These are phyloP conservation scores for Holocentrus rufus DNA, from an alignment of 2,797 vertebrate genomes.

Conservation along the genomic window DNA sequence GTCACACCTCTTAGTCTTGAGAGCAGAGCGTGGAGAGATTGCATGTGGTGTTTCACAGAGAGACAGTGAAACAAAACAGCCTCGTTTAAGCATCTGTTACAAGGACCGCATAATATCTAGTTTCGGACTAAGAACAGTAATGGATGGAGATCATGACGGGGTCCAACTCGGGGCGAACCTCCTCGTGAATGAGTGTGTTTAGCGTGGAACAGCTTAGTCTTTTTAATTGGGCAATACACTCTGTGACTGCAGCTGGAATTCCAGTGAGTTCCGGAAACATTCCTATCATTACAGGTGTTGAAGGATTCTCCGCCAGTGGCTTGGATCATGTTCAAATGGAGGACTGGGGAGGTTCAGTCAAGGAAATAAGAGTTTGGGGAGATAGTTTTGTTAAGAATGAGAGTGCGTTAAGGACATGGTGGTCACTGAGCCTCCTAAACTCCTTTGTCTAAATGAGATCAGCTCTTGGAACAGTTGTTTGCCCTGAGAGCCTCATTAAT, in stretches of 20 bases:
- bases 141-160: constrained; percentile 1
- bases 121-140: constrained; percentile 33
- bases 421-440: not conserved
- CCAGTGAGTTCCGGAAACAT: constrained; percentile 48
- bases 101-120: not conserved
- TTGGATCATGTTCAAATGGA: constrained; percentile 57
- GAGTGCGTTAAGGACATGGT: constrained; percentile 19
- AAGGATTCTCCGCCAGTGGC: constrained; percentile 58
- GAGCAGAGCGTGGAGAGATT: constrained; percentile 20
- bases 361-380: constrained; percentile 38
- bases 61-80: constrained; percentile 45
- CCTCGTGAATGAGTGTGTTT: constrained; percentile 20
- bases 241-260: constrained; percentile 59
- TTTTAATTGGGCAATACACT: constrained; percentile 63
- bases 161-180: constrained; percentile 31
- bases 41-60: constrained; percentile 24
- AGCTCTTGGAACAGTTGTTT: constrained; percentile 20
- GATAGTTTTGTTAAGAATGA: constrained; percentile 54
- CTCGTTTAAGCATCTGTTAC: constrained; percentile 13
- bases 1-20: constrained; percentile 38
- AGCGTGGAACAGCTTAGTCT: constrained; percentile 26
- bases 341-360: constrained; percentile 38
- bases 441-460: not conserved
- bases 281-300: constrained; percentile 64
- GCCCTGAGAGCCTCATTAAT: constrained; percentile 25